Conservation (phyloP, 92 coral and sea anemone species). For the Ricordea florida region DNA sequence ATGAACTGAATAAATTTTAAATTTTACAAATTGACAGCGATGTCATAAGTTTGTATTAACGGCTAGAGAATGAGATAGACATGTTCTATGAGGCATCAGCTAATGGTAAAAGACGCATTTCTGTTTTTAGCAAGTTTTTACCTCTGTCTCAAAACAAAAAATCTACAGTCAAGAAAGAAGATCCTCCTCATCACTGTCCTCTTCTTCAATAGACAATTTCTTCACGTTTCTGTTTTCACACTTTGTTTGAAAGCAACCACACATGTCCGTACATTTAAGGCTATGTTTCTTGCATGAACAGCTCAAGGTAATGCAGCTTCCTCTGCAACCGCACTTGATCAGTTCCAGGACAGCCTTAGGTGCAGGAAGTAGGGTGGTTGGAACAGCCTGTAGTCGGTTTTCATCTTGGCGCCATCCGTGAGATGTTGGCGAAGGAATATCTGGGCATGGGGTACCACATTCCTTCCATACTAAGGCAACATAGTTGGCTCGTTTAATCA, state of each 20-base stretch:
- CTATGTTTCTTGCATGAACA: slow-evolving; percentile 59
- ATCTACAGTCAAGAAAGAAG: background rate
- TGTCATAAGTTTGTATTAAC: slow-evolving; percentile 4
- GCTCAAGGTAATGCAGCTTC: slow-evolving; percentile 52
- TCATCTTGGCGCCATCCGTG: slow-evolving; percentile 52
- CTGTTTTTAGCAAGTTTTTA: slow-evolving; percentile 1
- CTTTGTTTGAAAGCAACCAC: slow-evolving; percentile 37
- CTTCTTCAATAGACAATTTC: background rate
- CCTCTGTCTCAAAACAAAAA: slow-evolving; percentile 2
- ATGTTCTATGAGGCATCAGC: background rate
- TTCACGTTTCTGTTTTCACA: slow-evolving; percentile 25
- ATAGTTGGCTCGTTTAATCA: slow-evolving; percentile 47
- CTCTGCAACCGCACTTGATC: slow-evolving; percentile 55
- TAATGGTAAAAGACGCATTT: background rate
- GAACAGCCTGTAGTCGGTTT: slow-evolving; percentile 39
- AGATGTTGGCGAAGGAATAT: slow-evolving; percentile 41
- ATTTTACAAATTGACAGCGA: background rate
- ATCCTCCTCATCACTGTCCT: slow-evolving; percentile 22
- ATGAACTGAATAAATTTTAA: no score
- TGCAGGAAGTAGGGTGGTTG: slow-evolving; percentile 60
- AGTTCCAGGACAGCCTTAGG: slow-evolving; percentile 63
- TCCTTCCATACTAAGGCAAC: slow-evolving; percentile 51
- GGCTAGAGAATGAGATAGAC: background rate
- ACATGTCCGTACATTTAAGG: slow-evolving; percentile 62
- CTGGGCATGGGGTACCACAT: slow-evolving; percentile 38